Evolutionary conservation across 2,797 vertebrate species (phyloP).

Genomic region (Chelonia mydas): DNA sequence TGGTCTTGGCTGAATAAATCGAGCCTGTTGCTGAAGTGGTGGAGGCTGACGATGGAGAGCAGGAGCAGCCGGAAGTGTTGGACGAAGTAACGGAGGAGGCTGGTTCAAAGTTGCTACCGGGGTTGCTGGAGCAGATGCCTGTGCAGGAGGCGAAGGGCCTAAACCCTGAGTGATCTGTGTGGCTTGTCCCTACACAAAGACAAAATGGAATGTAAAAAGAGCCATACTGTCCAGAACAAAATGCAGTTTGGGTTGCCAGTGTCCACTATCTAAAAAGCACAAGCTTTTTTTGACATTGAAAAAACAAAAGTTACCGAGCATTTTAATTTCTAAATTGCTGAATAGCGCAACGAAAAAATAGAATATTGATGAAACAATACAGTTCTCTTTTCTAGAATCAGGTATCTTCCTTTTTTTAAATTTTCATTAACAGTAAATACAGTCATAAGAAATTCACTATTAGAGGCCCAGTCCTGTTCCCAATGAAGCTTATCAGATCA

Average conservation of each 20-base stretch:
- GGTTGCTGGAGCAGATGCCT: slow-evolving; percentile 82
- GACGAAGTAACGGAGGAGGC: slow-evolving; percentile 95
- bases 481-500: slow-evolving; percentile 49
- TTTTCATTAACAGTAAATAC: slow-evolving; percentile 36
- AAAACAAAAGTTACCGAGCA: slow-evolving; percentile 76
- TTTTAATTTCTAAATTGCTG: slow-evolving; percentile 71
- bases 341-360: slow-evolving; percentile 78
- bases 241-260: slow-evolving; percentile 76
- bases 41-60: slow-evolving; percentile 96
- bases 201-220: slow-evolving; percentile 73
- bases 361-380: slow-evolving; percentile 64
- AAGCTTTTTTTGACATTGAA: slow-evolving; percentile 75
- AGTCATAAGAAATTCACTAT: slow-evolving; percentile 65
- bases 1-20: slow-evolving; percentile 93
- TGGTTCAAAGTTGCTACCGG: slow-evolving; percentile 89
- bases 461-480: slow-evolving; percentile 70
- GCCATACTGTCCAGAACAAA: slow-evolving; percentile 49
- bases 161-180: slow-evolving; percentile 86
- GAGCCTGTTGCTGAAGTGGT: slow-evolving; percentile 95
- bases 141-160: slow-evolving; percentile 88
- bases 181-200: slow-evolving; percentile 83
- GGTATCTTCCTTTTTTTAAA: slow-evolving; percentile 55
- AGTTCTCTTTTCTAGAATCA: slow-evolving; percentile 77
- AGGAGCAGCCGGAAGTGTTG: slow-evolving; percentile 92
- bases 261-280: slow-evolving; percentile 79